Base-by-base conservation (phyloP, 2,113 vertebrate genomes). In the Bubo blakistoni region DNA sequence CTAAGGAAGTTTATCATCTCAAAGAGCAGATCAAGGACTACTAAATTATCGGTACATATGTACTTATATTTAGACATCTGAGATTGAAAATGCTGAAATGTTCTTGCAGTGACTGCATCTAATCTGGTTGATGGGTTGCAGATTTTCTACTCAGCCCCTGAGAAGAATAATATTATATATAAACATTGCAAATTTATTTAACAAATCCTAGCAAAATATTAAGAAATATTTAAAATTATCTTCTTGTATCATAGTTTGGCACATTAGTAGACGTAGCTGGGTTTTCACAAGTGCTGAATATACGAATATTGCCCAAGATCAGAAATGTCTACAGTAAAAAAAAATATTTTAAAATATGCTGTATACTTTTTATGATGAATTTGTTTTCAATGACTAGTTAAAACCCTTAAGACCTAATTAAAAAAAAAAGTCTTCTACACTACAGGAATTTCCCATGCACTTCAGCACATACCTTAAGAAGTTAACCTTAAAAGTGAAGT, bases 281-380 rank as follows among this genome's bases (percentile, higher is more conserved):
- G 16, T 67, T 89, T 92, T 81, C 44, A 70, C 16, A 71, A 91
- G 57, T 83, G 42, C 32, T 62, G 54, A 52, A n/a, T 16, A 17
- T 16, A 30, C 0, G 1, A 92, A 46, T 67, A 34, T 24, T 40
- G 3, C 13, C 21, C 65, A 62, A 65, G 26, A 34, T 40, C 0
- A 0, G 36, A 67, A 76, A 71, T 17, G 8, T 26, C 11, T 84
- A 38, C 10, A 22, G 10, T 8, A 49, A 8, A 30, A 32, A 63
- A 29, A 40, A 58, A 18, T 3, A 4, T n/a, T 42, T 61, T 3
- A 74, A 91, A 82, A n/a, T 30, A 79, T 24, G 24, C 11, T 34
- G 1, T 47, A 16, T 26, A 14, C 2, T 22, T 77, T 42, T n/a
- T 42, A 16, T 4, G 10, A 24, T 5, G 1, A 21, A 2, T 2